Evolutionary conservation across 2,797 vertebrate species (phyloP).

Genomic region (Pipistrellus pygmaeus): DNA sequence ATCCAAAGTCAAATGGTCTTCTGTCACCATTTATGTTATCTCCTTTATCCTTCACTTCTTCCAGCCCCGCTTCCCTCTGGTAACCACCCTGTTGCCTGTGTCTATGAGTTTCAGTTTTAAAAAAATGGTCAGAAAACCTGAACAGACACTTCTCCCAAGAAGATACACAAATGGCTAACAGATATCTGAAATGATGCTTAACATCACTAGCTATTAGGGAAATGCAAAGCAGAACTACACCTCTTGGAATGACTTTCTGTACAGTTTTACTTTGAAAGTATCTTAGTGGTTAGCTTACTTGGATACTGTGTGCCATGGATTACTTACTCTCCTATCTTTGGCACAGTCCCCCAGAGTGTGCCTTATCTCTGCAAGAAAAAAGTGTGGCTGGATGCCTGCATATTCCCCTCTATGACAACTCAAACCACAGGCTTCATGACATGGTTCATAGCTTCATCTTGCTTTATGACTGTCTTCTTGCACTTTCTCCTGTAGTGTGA

Average conservation of each 20-base stretch:
- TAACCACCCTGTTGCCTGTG: not conserved
- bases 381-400: not conserved
- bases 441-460: not conserved
- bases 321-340: not conserved
- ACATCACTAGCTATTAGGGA: not conserved
- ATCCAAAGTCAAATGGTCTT: not conserved
- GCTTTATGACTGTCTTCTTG: not conserved
- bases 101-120: not conserved
- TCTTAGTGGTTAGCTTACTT: not conserved
- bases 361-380: not conserved
- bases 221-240: not conserved
- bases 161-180: not conserved
- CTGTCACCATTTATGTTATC: not conserved
- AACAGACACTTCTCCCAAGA: not conserved
- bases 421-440: not conserved
- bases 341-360: not conserved
- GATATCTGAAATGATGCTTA: not conserved
- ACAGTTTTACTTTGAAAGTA: constrained; percentile 53
- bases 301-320: not conserved
- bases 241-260: constrained; percentile 41
- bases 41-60: not conserved
- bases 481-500: not conserved
- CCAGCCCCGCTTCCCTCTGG: not conserved
- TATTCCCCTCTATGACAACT: not conserved
- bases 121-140: not conserved